phyloP scores from a whole-genome alignment of 2,797 vertebrate species.

The Percopsis omiscomaycus region DNA sequence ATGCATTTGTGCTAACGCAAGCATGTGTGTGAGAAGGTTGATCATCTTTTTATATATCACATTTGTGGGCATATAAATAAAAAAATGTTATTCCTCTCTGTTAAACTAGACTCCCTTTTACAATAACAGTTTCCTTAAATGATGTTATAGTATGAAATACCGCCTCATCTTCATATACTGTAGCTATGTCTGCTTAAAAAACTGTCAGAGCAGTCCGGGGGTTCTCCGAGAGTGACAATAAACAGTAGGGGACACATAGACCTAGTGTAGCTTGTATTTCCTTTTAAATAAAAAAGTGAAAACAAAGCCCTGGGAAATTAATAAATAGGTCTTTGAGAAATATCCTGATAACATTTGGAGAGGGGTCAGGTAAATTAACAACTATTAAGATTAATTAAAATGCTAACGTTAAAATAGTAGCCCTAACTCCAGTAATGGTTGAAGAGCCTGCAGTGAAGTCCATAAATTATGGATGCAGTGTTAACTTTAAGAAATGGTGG shows the following conservation, averaged over 20 bases:
- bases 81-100: background rate
- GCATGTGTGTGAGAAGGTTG: background rate
- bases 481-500: conserved; percentile 75
- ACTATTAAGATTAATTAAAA: conserved; percentile 81
- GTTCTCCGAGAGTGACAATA: conserved; percentile 8
- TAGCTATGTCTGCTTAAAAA: conserved; percentile 10
- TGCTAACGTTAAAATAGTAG: conserved; percentile 68
- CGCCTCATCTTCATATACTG: background rate
- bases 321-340: conserved; percentile 27
- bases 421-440: background rate
- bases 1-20: background rate
- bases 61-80: no score
- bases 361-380: conserved; percentile 44
- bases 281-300: conserved; percentile 1
- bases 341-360: conserved; percentile 36
- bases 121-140: background rate
- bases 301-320: conserved; percentile 35
- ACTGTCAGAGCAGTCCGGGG: background rate
- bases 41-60: background rate
- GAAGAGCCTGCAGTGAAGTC: conserved; percentile 58
- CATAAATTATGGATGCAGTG: conserved; percentile 84
- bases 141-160: conserved; percentile 1
- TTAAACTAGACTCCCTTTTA: background rate
- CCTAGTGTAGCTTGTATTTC: background rate
- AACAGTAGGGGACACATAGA: conserved; percentile 3